Percentiles rank a stretch among this genome's conserved stretches.
Conservation (phyloP, 2,797 vertebrate species). For the Enteromius fasciolatus region DNA sequence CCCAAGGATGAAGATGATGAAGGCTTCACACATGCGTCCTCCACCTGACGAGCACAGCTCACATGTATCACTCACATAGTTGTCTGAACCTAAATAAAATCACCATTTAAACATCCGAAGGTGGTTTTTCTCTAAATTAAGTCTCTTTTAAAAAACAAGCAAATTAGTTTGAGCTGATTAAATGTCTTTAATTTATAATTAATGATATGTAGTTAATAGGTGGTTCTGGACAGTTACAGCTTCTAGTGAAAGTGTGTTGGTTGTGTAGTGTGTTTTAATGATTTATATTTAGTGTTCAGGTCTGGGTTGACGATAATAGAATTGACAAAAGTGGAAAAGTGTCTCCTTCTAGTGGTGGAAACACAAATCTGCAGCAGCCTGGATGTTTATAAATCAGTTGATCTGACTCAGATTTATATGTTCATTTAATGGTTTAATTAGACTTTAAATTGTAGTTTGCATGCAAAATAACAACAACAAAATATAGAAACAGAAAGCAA, state of each 20-base stretch:
- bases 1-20: conserved; percentile 10
- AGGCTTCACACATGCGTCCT: conserved; percentile 8
- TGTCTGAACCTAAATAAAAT: not conserved
- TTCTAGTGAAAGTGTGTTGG: not conserved
- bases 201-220: not conserved
- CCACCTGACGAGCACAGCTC: not conserved
- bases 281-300: too few species aligned
- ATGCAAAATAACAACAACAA: not conserved
- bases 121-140: too few species aligned
- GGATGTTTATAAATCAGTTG: too few species aligned
- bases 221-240: too few species aligned
- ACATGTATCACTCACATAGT: not conserved
- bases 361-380: not conserved
- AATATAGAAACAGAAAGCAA: not conserved
- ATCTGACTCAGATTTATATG: too few species aligned
- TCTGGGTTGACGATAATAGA: not conserved
- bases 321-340: not conserved
- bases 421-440: not conserved
- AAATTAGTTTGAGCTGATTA: not conserved
- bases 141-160: not conserved
- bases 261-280: not conserved
- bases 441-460: not conserved
- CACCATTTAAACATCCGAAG: not conserved
- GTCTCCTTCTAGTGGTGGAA: not conserved
- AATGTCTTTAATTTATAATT: not conserved